Percentiles rank a stretch among this genome's conserved stretches.
Evolutionary conservation across 2,113 vertebrate genomes (phyloP).

Genomic region (Perca flavescens): DNA sequence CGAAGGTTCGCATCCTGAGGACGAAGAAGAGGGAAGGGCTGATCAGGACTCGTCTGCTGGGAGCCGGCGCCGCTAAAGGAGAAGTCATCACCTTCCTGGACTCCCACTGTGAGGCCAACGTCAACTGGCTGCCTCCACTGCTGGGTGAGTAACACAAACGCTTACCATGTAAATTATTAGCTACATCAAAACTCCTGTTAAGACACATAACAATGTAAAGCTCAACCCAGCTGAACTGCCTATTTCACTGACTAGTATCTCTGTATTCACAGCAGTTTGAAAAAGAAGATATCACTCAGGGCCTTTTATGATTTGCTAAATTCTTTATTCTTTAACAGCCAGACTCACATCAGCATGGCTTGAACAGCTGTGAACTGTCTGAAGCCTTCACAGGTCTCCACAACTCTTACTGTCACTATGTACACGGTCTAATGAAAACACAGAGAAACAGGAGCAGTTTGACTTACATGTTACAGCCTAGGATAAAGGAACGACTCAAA

Average conservation of each 20-base stretch:
- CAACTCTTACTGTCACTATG: no score
- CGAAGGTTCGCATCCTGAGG: constrained; percentile 92
- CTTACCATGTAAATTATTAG: neutral
- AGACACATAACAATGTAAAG: neutral
- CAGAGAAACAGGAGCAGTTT: no score
- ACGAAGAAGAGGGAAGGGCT: constrained; percentile 95
- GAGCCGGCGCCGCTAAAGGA: constrained; percentile 89
- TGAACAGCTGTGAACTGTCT: no score
- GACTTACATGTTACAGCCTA: no score
- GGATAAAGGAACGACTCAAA: neutral
- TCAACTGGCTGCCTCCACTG: constrained; percentile 97
- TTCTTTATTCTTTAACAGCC: no score
- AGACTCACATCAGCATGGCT: no score
- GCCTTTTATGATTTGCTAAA: no score
- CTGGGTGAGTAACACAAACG: constrained; percentile 83
- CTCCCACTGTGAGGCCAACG: constrained; percentile 96
- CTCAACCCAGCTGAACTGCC: neutral
- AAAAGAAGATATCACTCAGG: no score
- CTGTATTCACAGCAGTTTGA: neutral
- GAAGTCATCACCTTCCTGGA: constrained; percentile 98
- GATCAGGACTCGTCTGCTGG: constrained; percentile 94
- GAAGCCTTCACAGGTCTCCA: no score
- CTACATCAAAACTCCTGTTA: neutral
- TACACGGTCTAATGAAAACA: no score
- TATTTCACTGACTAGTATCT: no score